Conservation (phyloP, 1,140 invertebrate genomes). For the Notospermus geniculatus region DNA sequence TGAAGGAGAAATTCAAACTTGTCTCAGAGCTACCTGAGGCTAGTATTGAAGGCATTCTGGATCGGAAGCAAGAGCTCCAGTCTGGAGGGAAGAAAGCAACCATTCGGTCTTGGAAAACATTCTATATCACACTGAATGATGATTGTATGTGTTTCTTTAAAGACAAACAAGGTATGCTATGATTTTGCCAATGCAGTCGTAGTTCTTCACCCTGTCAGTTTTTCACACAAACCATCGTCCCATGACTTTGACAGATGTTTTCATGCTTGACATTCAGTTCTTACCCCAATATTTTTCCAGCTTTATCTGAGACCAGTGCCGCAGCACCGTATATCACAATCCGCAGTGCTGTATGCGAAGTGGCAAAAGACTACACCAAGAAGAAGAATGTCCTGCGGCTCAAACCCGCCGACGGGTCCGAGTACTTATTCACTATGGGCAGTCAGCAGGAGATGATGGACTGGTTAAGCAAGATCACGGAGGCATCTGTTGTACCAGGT, state of each 20-base stretch:
- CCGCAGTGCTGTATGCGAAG: slow-evolving; percentile 75
- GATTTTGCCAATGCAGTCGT: neutral
- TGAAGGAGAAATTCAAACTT: slow-evolving; percentile 59
- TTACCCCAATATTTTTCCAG: slow-evolving; percentile 24
- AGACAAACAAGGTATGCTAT: slow-evolving; percentile 73
- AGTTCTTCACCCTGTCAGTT: too few relatives aligned
- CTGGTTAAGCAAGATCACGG: slow-evolving; percentile 85
- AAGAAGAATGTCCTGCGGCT: slow-evolving; percentile 86
- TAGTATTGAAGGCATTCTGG: slow-evolving; percentile 86
- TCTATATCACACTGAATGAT: slow-evolving; percentile 92
- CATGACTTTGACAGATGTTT: too few relatives aligned
- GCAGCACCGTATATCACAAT: slow-evolving; percentile 88
- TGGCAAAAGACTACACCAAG: slow-evolving; percentile 91
- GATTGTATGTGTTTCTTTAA: slow-evolving; percentile 98
- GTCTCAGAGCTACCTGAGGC: slow-evolving; percentile 76
- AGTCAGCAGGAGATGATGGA: slow-evolving; percentile 77
- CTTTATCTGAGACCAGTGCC: slow-evolving; percentile 76
- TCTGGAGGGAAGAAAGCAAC: slow-evolving; percentile 90
- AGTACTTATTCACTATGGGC: slow-evolving; percentile 83
- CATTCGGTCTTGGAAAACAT: slow-evolving; percentile 91
- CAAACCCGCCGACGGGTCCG: slow-evolving; percentile 84
- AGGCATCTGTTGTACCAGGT: too few relatives aligned
- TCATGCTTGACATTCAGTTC: neutral
- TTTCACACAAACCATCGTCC: too few relatives aligned
- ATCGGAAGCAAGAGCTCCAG: slow-evolving; percentile 92